Conservation (phyloP, 1,140 invertebrate species). For the Eumaeus atala region DNA sequence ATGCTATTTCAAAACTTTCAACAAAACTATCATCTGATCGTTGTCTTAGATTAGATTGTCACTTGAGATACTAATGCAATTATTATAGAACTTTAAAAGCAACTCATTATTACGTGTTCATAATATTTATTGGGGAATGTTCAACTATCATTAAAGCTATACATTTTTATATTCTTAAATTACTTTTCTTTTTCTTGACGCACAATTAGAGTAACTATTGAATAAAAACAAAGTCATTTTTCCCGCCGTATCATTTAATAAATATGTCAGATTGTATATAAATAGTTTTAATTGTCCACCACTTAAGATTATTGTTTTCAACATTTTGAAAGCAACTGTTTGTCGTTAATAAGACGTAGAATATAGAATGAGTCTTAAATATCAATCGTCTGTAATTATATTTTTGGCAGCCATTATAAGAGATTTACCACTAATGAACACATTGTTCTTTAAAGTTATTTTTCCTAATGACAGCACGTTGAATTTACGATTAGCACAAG, state of each 20-base stretch:
- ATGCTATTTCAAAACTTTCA: too few species aligned
- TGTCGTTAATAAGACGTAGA: slow-evolving; percentile 1
- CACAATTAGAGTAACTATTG: slow-evolving; percentile 4
- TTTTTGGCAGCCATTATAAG: slow-evolving; percentile 11
- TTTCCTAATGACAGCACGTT: not conserved
- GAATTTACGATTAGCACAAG: not conserved
- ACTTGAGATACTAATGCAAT: too few species aligned
- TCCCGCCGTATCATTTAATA: not conserved
- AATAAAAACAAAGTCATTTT: slow-evolving; percentile 4
- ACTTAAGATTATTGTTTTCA: slow-evolving; percentile 11
- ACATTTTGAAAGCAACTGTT: slow-evolving; percentile 10
- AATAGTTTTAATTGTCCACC: slow-evolving; percentile 6
- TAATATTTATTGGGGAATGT: too few species aligned
- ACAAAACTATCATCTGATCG: too few species aligned
- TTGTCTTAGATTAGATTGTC: too few species aligned
- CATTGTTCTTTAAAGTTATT: slow-evolving; percentile 4
- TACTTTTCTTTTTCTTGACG: slow-evolving; percentile 1
- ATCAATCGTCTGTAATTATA: slow-evolving; percentile 10
- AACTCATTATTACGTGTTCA: too few species aligned
- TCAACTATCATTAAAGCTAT: too few species aligned
- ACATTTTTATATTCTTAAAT: not conserved
- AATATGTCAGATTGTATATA: slow-evolving; percentile 1
- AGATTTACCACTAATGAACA: slow-evolving; percentile 8
- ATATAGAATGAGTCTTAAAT: slow-evolving; percentile 3
- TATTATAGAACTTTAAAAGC: too few species aligned